Evolutionary conservation across 2,797 vertebrate genomes (phyloP).

Genomic region (Cyclopterus lumpus): DNA sequence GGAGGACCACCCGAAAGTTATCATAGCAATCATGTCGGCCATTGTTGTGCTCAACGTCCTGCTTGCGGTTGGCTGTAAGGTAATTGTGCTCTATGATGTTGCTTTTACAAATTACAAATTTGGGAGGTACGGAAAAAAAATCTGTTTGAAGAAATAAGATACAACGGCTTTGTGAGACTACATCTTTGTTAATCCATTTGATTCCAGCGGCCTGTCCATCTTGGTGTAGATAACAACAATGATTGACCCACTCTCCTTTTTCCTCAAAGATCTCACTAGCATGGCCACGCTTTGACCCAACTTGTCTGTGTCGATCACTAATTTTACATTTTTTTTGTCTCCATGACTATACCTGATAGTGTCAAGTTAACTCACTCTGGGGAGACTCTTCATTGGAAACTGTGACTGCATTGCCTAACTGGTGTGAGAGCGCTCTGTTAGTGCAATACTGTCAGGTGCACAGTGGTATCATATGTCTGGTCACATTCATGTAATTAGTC

Average conservation of each 20-base stretch:
- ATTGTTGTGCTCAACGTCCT: constrained; percentile 89
- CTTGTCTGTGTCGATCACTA: constrained; percentile 41
- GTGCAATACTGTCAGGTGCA: constrained; percentile 38
- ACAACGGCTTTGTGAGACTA: constrained; percentile 35
- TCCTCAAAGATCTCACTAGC: constrained; percentile 44
- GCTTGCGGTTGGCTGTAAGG: constrained; percentile 93
- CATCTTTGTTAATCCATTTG: constrained; percentile 35
- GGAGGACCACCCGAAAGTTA: constrained; percentile 90
- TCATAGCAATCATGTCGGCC: constrained; percentile 81
- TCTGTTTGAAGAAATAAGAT: constrained; percentile 41
- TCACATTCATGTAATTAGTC: constrained; percentile 73
- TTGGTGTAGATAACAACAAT: constrained; percentile 47
- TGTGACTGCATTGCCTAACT: constrained; percentile 62
- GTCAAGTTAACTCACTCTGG: constrained; percentile 60
- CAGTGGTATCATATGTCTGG: constrained; percentile 66
- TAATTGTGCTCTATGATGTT: constrained; percentile 62
- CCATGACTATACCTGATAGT: constrained; percentile 56
- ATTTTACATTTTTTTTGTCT: constrained; percentile 27
- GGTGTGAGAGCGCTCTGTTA: constrained; percentile 62
- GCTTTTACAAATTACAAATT: constrained; percentile 23
- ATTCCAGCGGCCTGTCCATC: constrained; percentile 19
- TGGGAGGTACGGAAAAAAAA: constrained; percentile 42
- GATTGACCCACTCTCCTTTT: constrained; percentile 47
- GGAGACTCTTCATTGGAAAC: constrained; percentile 68
- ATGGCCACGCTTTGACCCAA: constrained; percentile 43